Base-by-base conservation (phyloP, 2,888 invertebrate species). In the Trachelus troglodyta region DNA sequence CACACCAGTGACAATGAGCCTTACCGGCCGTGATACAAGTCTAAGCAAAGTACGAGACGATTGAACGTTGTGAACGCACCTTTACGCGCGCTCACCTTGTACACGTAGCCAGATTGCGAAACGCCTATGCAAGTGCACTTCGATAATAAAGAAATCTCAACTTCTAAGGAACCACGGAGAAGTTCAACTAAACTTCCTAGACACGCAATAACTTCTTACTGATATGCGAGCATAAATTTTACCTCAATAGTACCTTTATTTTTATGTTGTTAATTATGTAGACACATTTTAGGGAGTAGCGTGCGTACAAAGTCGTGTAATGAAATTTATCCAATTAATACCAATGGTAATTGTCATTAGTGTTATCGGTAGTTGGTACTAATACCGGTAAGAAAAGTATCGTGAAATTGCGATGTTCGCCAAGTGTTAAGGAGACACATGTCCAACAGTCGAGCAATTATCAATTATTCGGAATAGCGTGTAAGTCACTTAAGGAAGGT, bases 401-500 rank as follows among this genome's bases (percentile, higher is more conserved):
- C 23, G 56, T 56, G 56, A 56, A 56, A 3, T 9, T 9, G 56
- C 56, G 2, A 56, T 3, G 56, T 56, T 56, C 56, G 56, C 56
- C 56, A 56, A 23, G 56, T 56, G 23, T 56, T 9, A 56, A 56
- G 23, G 56, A 15, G 74, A 33, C 35, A 30, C 37, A 12, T n/a
- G 37, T 35, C 34, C 23, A 11, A 23, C 30, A 31, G 35, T 34
- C 74, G 37, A 35, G 74, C 30, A 74, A 37, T 35, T 74, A 74
- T 74, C 74, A 74, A 74, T 74, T 74, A 74, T 74, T 74, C 35
- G 74, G 35, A 74, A 23, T 35, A n/a, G 74, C 12, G 35, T 23
- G 74, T n/a, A 74, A 74, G 74, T 74, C 74, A 23, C 74, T 74
- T 34, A 23, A 34, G 3, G 15, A 30, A 71, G 15, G 71, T 23